Conservation (phyloP, 2,888 invertebrate species). For the Chirona hameri region DNA sequence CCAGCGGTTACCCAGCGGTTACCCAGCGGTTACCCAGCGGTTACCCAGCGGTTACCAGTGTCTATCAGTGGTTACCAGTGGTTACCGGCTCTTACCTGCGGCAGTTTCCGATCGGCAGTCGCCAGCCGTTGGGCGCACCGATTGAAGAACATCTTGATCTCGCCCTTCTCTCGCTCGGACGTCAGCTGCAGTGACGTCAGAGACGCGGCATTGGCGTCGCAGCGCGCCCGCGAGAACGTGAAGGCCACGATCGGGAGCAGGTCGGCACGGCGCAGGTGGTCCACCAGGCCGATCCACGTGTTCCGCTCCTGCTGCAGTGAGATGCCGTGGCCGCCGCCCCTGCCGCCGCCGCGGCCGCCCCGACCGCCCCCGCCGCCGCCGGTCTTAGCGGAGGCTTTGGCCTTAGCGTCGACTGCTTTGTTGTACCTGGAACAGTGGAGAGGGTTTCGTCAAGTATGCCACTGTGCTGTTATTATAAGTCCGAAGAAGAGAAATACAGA, state of each 20-base stretch:
- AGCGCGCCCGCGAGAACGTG: conserved; percentile 81
- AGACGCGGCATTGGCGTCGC: conserved; percentile 65
- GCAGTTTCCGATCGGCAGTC: conserved; percentile 78
- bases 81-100: conserved; percentile 61
- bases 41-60: no score
- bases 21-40: no score
- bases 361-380: conserved; percentile 29
- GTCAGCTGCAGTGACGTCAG: conserved; percentile 67
- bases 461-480: no score
- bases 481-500: no score
- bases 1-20: no score
- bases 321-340: conserved; percentile 12
- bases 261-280: conserved; percentile 73
- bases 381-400: conserved; percentile 46
- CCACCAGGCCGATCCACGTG: conserved; percentile 76
- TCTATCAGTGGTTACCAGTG: no score
- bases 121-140: conserved; percentile 77
- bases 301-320: conserved; percentile 67
- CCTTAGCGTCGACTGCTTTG: conserved; percentile 50
- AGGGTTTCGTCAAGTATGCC: no score
- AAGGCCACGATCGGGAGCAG: conserved; percentile 92
- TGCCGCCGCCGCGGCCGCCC: conserved; percentile 33
- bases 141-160: conserved; percentile 80
- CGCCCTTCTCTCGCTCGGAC: conserved; percentile 74
- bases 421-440: conserved; percentile 51